Conservation (phyloP, 30 jellyfish, hydroid and myxozoan genomes). For the Aurelia sp. region DNA sequence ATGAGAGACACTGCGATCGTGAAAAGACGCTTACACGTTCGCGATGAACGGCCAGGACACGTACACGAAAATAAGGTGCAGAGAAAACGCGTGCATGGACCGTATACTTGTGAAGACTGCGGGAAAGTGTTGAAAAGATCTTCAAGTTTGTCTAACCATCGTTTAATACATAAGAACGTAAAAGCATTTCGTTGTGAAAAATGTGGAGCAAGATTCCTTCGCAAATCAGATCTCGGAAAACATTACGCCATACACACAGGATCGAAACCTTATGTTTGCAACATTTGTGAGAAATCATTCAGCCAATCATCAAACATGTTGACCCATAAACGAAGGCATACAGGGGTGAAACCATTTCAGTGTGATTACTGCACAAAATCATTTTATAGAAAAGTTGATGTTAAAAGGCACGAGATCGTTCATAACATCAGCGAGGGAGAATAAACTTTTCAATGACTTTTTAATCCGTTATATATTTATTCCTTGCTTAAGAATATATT, state of each 20-base stretch:
- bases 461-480: too few species aligned
- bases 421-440: slow-evolving; percentile 44
- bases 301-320: slow-evolving; percentile 91
- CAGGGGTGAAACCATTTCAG: slow-evolving; percentile 82
- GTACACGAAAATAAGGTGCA: not conserved
- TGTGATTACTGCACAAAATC: slow-evolving; percentile 77
- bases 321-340: slow-evolving; percentile 86
- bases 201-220: slow-evolving; percentile 76
- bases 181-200: slow-evolving; percentile 78
- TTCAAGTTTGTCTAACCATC: slow-evolving; percentile 80
- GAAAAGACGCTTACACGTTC: not conserved
- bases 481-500: too few species aligned
- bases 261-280: slow-evolving; percentile 70
- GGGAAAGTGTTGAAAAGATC: slow-evolving; percentile 76
- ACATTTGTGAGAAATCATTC: slow-evolving; percentile 68
- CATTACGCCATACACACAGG: slow-evolving; percentile 83
- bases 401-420: slow-evolving; percentile 79
- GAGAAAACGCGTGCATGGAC: slow-evolving; percentile 52
- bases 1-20: not conserved
- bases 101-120: slow-evolving; percentile 78
- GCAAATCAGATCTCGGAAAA: slow-evolving; percentile 83
- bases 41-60: slow-evolving; percentile 6
- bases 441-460: not conserved
- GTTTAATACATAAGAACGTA: slow-evolving; percentile 69
- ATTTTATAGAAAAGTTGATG: slow-evolving; percentile 86